These are phyloP conservation scores for Carposina sasakii DNA, from an alignment of 1,140 invertebrate genomes.

Conservation along the genomic window DNA sequence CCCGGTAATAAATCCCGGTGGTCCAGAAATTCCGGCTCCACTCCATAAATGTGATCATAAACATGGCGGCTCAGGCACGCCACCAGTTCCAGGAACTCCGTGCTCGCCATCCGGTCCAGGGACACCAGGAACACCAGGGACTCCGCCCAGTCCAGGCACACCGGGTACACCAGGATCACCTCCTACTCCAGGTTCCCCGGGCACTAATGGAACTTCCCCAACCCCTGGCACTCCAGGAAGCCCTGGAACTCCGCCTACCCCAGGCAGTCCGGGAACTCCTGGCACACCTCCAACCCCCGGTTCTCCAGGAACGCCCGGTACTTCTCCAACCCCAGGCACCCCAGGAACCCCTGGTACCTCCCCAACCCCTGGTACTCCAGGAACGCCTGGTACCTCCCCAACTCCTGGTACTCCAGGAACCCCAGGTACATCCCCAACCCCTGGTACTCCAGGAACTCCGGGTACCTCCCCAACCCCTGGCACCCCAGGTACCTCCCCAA, in stretches of 20 bases:
- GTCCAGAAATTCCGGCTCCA: no score
- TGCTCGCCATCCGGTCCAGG: background rate
- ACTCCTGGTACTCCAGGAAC: background rate
- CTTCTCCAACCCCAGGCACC: background rate
- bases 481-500: no score
- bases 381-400: background rate
- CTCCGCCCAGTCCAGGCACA: background rate
- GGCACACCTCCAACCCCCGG: background rate
- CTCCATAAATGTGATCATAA: no score
- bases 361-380: background rate
- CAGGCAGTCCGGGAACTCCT: background rate
- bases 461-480: background rate
- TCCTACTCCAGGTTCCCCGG: background rate
- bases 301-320: background rate
- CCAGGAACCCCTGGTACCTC: background rate
- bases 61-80: no score
- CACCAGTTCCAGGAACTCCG: background rate
- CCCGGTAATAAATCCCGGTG: no score
- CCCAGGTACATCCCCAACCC: background rate
- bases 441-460: background rate
- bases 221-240: background rate
- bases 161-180: background rate
- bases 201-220: background rate
- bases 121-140: background rate
- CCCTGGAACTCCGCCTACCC: background rate